A percentile compares a stretch with the other conserved stretches of the same genome.
Evolutionary conservation across 2,888 invertebrate genomes (phyloP).

Genomic region (Strigamia transsilvanica): DNA sequence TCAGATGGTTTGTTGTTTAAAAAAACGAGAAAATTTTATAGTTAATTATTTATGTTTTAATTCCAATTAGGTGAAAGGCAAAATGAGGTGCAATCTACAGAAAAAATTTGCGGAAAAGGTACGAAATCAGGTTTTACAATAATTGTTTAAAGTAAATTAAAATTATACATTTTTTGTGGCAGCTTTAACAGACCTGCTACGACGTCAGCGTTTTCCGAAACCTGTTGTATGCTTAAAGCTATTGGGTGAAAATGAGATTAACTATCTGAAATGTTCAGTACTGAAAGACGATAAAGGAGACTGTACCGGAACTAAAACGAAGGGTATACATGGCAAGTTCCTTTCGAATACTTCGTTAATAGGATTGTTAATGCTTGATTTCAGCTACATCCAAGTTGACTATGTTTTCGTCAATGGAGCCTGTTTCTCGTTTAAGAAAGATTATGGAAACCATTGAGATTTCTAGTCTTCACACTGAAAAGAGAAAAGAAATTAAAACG

Average conservation of each 20-base stretch:
- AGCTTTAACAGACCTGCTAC: background rate
- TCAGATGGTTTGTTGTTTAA: too few species aligned
- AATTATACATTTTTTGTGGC: background rate
- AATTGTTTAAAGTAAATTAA: background rate
- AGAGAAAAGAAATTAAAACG: too few species aligned
- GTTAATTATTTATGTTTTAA: too few species aligned
- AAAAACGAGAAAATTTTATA: too few species aligned
- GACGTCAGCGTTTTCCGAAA: background rate
- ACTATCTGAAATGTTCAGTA: background rate
- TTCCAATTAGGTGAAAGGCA: too few species aligned
- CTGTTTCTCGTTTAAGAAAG: too few species aligned
- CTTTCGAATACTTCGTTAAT: background rate
- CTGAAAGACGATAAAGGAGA: background rate
- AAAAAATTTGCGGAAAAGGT: background rate
- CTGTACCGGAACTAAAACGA: background rate
- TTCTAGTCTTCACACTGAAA: too few species aligned
- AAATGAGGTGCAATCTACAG: too few species aligned
- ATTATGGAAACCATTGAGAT: too few species aligned
- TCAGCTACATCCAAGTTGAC: too few species aligned
- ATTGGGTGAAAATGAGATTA: background rate
- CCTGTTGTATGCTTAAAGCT: background rate
- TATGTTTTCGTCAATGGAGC: too few species aligned
- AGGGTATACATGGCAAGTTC: background rate
- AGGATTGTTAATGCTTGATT: too few species aligned
- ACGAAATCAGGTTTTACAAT: background rate